Percentiles rank a stretch among this genome's conserved stretches.
These are phyloP conservation scores for Hypanus sabinus DNA, from an alignment of 2,113 vertebrate species.

Conservation along the genomic window DNA sequence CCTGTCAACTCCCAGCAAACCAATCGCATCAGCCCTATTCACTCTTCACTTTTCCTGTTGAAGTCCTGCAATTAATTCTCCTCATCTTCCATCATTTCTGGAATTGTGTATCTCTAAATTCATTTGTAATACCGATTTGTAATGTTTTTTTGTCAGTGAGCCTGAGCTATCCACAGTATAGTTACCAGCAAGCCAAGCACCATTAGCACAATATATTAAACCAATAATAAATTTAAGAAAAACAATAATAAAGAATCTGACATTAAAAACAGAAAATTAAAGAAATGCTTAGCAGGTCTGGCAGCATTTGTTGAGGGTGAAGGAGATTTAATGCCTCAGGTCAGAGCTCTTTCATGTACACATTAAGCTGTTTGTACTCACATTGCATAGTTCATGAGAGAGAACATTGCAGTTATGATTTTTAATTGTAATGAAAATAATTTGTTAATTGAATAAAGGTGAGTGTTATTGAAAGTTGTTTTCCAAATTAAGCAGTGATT, in stretches of 20 bases:
- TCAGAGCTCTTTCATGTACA: too few relatives aligned
- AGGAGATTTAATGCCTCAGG: too few relatives aligned
- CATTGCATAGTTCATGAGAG: not conserved
- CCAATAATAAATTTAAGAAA: not conserved
- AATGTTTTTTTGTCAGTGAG: not conserved
- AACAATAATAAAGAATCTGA: too few relatives aligned
- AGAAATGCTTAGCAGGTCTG: too few relatives aligned
- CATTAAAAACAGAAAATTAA: too few relatives aligned
- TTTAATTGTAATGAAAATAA: not conserved
- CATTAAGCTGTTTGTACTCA: slow-evolving; percentile 8
- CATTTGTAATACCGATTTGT: not conserved
- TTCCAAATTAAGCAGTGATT: not conserved
- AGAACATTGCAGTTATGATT: not conserved
- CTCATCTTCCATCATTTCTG: not conserved
- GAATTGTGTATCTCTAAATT: not conserved
- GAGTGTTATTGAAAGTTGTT: slow-evolving; percentile 5
- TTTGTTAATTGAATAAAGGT: slow-evolving; percentile 30
- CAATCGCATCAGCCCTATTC: too few relatives aligned
- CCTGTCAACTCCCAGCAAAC: too few relatives aligned
- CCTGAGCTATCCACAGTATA: not conserved
- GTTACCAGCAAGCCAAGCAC: not conserved
- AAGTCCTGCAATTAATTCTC: too few relatives aligned
- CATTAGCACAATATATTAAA: not conserved
- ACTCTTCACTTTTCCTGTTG: too few relatives aligned
- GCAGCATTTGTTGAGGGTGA: too few relatives aligned